Evolutionary conservation across 2,797 vertebrate genomes (phyloP), one percentile per base, ranked within the genome.

Genomic region (Dipus sagitta): DNA sequence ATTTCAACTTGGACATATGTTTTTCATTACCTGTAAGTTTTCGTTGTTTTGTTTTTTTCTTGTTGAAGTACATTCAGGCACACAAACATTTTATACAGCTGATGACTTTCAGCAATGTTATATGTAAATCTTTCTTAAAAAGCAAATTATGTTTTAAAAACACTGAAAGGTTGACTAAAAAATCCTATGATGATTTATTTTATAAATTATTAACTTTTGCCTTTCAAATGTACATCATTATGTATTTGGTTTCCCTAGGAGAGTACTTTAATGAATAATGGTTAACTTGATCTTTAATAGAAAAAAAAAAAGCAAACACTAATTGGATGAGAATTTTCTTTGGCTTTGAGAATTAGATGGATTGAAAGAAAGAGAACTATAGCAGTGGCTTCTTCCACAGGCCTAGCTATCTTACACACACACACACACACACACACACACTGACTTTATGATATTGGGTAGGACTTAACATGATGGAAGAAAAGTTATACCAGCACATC

Each of bases 81-180:
- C 67, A 90, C 3, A 64, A 23, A 86, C n/a, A 74, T 78, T 94
- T 88, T 86, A 94, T 67, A 88, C 24, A 80, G 20, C 78, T 72
- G 2, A 65, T 58, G 21, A 78, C 58, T 79, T 86, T 88, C 28
- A 85, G 34, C 72, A 75, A 82, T 82, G 62, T 24, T 76, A 0
- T 79, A 65, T 67, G 30, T 71, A 88, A 87, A 62, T 76, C 10
- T 86, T n/a, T 88, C 62, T 87, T 18, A 0, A 8, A 83, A 94
- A 67, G 7, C 58, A 42, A 80, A 77, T 90, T 26, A 72, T 64
- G 65, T 91, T 78, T 38, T 72, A 34, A 88, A 95, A 74, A 68
- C 75, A 89, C 23, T 86, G 26, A 75, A 47, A 72, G 34, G 4
- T 60, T 74, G 34, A 13, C 58, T 68, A 87, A 77, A 88, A 58